A percentile compares a stretch with the other conserved stretches of the same genome.
Evolutionary conservation across 1,140 invertebrate species (phyloP).

Genomic region (Triops cancriformis): DNA sequence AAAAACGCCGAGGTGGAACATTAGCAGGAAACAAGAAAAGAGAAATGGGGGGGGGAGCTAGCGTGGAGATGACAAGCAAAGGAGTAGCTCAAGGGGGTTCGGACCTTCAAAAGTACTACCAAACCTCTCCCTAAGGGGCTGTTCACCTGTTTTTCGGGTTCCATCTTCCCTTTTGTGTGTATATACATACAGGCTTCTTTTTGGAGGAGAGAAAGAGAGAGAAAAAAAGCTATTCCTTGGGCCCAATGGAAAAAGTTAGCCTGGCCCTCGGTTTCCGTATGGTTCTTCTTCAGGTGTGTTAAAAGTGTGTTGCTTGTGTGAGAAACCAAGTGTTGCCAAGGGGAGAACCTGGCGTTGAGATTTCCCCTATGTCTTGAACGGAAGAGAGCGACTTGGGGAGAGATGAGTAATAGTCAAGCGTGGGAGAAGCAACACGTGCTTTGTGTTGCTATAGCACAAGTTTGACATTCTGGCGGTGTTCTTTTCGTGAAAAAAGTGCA

Average conservation of each 20-base stretch:
- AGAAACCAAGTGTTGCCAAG: not conserved
- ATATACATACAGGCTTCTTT: not conserved
- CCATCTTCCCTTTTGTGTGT: not conserved
- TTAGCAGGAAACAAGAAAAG: not conserved
- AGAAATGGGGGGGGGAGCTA: no score
- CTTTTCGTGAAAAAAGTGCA: no score
- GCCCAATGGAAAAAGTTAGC: no score
- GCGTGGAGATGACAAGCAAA: slow-evolving; percentile 2
- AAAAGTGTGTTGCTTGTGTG: not conserved
- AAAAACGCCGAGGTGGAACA: not conserved
- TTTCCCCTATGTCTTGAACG: no score
- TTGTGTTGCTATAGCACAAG: not conserved
- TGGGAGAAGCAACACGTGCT: not conserved
- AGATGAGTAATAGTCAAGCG: not conserved
- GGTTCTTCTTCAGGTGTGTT: not conserved
- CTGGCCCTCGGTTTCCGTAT: not conserved
- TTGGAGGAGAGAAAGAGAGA: not conserved
- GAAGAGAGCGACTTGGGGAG: not conserved
- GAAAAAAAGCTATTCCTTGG: not conserved
- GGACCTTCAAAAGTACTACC: not conserved
- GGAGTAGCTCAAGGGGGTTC: not conserved
- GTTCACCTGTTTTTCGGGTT: not conserved
- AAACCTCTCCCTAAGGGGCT: not conserved
- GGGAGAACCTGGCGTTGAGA: no score
- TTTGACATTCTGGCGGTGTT: not conserved